Evolutionary conservation across 2,797 vertebrate species (phyloP), one percentile per base, ranked within the genome.

Genomic region (Cynodonichthys magdalenae): DNA sequence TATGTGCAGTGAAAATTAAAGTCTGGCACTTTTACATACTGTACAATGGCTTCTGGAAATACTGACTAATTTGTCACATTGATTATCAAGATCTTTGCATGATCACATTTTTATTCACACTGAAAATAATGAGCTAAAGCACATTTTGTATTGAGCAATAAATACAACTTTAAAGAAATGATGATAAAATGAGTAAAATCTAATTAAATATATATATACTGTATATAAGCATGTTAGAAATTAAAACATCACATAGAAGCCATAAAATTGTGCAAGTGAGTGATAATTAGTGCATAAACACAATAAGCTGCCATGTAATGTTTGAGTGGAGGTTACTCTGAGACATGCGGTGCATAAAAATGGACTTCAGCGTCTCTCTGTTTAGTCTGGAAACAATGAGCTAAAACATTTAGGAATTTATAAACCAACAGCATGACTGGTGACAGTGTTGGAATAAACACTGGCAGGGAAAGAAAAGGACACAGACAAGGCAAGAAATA

Each of bases 401-500:
- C 24, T 27, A 24, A 47, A 57, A n/a, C 12, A 41, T 36, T 28
- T 24, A 19, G 29, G 9, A 17, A 11, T 28, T 29, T 19, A 34
- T 28, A 60, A 60, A 39, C 9, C 44, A 17, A 49, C n/a, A 19
- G 18, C 6, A 20, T 20, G 18, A 9, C 15, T n/a, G 54, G 41
- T 27, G 11, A 24, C 28, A 50, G 45, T 15, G 17, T 20, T 44
- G 15, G 47, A 46, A 53, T 20, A 47, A 42, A 66, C 14, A 24
- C 3, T 19, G 29, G 51, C 17, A 45, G 45, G 53, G 18, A 34
- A 20, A 55, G 7, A 46, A 39, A 52, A n/a, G 28, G 8, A 54
- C 65, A 62, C 87, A 12, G 48, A 29, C 7, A 91, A 67, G 86
- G 17, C 49, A n/a, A 34, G 12, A 19, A 62, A 56, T 20, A 19